A percentile compares a stretch with the other conserved stretches of the same genome.
phyloP scores from a whole-genome alignment of 2,113 vertebrate genomes.

The Bubo scandiacus region DNA sequence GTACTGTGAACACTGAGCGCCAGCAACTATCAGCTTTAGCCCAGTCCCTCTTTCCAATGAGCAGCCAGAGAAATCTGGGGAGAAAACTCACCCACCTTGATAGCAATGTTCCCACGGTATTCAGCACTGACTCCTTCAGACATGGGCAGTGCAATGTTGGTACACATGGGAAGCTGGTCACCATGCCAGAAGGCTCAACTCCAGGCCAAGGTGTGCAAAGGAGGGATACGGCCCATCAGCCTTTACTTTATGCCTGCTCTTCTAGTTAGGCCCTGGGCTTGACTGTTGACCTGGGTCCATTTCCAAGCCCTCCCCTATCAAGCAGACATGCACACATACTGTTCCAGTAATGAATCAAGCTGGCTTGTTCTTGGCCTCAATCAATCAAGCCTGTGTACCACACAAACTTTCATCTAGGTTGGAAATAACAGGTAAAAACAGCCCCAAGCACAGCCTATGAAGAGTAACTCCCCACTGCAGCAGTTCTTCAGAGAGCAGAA shows the following conservation, averaged over 20 bases:
- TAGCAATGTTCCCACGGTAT: neutral
- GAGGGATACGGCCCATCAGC: fast-evolving
- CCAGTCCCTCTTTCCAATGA: neutral
- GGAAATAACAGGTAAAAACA: neutral
- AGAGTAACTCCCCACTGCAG: neutral
- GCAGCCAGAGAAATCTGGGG: neutral
- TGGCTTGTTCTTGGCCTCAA: conserved; percentile 6
- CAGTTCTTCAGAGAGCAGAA: neutral
- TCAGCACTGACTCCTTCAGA: neutral
- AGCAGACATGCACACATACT: neutral
- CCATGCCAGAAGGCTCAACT: neutral
- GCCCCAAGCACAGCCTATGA: neutral
- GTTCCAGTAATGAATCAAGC: conserved; percentile 25
- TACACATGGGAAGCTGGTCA: neutral
- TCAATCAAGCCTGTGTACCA: neutral
- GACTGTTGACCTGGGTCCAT: neutral
- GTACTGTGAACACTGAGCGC: neutral
- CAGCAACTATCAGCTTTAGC: neutral
- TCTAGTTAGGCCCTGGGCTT: neutral
- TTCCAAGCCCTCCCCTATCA: conserved; percentile 15
- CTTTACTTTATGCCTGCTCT: neutral
- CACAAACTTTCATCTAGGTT: neutral
- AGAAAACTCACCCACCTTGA: neutral
- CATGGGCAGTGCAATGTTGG: fast-evolving
- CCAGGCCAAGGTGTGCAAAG: neutral